These are phyloP conservation scores for Chironex yamaguchii DNA, from an alignment of 30 jellyfish, hydroid and myxozoan genomes.

Conservation along the genomic window DNA sequence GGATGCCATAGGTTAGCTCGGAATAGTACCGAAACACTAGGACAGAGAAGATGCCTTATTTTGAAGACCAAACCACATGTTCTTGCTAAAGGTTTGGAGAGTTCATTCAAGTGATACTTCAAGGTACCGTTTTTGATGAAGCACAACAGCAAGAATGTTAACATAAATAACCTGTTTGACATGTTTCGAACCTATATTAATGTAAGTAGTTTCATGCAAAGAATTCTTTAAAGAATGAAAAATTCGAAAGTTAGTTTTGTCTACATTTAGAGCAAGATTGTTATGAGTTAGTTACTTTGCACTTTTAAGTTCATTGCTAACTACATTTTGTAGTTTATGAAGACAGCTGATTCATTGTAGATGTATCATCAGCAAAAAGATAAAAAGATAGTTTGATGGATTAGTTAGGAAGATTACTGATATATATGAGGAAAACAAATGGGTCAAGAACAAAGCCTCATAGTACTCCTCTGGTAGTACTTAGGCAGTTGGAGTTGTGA, in stretches of 20 bases:
- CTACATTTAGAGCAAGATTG: conserved; percentile 58
- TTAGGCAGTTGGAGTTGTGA: conserved; percentile 8
- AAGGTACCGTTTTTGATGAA: no score
- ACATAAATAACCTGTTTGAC: no score
- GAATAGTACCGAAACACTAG: no score
- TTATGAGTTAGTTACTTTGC: conserved; percentile 62
- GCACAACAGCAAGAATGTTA: no score
- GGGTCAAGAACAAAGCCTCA: conserved; percentile 27
- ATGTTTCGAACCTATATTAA: conserved; percentile 43
- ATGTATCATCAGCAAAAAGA: conserved; percentile 73
- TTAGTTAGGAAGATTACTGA: conserved; percentile 11
- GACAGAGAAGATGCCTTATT: no score
- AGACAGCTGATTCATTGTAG: conserved; percentile 37
- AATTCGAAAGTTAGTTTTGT: conserved; percentile 43
- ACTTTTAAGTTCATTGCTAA: conserved; percentile 51
- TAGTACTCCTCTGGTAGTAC: conserved; percentile 23
- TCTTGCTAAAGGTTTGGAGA: no score
- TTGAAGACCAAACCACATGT: no score
- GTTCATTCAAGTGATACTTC: no score
- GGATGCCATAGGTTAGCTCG: no score
- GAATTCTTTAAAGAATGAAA: conserved; percentile 36
- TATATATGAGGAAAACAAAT: background rate
- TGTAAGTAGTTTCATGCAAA: background rate
- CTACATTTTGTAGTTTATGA: conserved; percentile 30
- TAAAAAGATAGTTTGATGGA: background rate